phyloP scores from a whole-genome alignment of 1,140 invertebrate genomes.

The Dendroctonus ponderosae region DNA sequence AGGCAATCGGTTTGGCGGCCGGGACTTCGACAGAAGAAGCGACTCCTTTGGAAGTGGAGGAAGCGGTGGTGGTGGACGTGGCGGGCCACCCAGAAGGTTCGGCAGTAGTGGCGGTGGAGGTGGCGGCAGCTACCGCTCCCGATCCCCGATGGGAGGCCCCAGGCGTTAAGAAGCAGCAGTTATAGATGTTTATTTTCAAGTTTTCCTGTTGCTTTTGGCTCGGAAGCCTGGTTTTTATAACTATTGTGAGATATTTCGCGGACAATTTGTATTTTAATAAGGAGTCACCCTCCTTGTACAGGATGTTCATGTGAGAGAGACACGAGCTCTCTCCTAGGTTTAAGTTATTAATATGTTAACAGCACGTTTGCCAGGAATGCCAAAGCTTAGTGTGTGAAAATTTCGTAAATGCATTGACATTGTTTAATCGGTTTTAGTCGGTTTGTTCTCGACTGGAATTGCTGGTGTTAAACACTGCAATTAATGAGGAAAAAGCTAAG shows the following conservation, averaged over 20 bases:
- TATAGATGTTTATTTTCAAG: not conserved
- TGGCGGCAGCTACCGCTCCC: slow-evolving; percentile 44
- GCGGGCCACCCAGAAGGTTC: slow-evolving; percentile 40
- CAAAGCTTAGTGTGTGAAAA: too few species aligned
- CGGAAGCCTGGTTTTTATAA: not conserved
- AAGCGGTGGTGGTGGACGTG: slow-evolving; percentile 35
- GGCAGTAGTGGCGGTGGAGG: slow-evolving; percentile 41
- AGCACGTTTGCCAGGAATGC: too few species aligned
- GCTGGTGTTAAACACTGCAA: too few species aligned
- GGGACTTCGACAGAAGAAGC: slow-evolving; percentile 39
- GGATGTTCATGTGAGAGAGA: too few species aligned
- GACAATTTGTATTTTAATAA: too few species aligned
- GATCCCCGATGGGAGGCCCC: slow-evolving; percentile 44
- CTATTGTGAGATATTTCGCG: slow-evolving; percentile 3
- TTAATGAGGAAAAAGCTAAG: too few species aligned
- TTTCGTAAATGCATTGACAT: too few species aligned
- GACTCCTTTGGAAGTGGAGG: slow-evolving; percentile 38
- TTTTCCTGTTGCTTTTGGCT: slow-evolving; percentile 1
- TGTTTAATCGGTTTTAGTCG: too few species aligned
- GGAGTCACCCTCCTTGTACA: too few species aligned
- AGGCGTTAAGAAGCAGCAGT: slow-evolving; percentile 37
- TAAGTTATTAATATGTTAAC: too few species aligned
- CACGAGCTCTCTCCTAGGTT: too few species aligned
- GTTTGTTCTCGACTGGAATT: too few species aligned
- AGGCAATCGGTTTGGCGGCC: slow-evolving; percentile 35